phyloP scores from a whole-genome alignment of 1,140 invertebrate genomes.

The Ladona fulva region DNA sequence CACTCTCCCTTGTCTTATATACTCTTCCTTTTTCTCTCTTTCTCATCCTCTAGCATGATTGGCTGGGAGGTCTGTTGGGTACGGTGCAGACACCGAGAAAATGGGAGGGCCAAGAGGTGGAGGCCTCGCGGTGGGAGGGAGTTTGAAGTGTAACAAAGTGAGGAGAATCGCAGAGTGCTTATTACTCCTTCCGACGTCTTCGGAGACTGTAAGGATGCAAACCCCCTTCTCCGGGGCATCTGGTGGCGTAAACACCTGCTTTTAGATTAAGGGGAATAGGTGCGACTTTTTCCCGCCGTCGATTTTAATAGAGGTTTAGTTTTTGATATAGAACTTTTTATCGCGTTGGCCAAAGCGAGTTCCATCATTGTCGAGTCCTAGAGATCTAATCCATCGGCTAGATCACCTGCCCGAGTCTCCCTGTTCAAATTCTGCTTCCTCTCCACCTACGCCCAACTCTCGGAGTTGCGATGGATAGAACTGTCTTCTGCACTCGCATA shows the following conservation, averaged over 20 bases:
- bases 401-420: no score
- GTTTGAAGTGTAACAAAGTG: slow-evolving; percentile 9
- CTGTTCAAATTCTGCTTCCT: no score
- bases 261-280: no score
- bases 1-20: not conserved
- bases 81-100: not conserved
- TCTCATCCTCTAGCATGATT: not conserved
- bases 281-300: no score
- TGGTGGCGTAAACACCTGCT: no score
- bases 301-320: no score
- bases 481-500: not conserved
- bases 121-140: not conserved
- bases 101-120: not conserved
- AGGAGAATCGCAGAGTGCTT: slow-evolving; percentile 3
- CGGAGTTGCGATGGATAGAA: not conserved
- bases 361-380: no score
- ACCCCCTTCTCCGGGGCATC: no score
- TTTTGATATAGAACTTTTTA: no score
- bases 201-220: not conserved
- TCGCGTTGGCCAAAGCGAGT: no score
- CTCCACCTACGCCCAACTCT: not conserved
- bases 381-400: no score
- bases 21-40: not conserved
- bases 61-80: not conserved
- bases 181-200: not conserved